Percentiles rank a stretch among this genome's conserved stretches.
These are phyloP conservation scores for Pseudanteris insignis DNA, from an alignment of 2,888 invertebrate species.

Conservation along the genomic window DNA sequence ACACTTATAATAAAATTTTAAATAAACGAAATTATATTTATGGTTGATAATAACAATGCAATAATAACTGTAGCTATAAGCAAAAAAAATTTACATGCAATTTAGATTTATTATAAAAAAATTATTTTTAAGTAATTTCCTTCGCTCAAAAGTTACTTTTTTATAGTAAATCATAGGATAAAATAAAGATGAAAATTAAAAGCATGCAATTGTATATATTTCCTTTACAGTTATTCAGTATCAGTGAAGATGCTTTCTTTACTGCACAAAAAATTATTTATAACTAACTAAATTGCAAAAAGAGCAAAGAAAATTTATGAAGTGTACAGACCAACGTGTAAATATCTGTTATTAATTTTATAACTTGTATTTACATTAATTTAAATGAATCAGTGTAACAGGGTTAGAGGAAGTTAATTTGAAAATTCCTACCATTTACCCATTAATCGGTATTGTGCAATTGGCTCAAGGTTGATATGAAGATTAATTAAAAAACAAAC, in stretches of 20 bases:
- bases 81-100: too few relatives aligned
- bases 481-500: constrained; percentile 26
- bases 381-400: not conserved
- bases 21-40: too few relatives aligned
- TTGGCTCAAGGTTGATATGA: constrained; percentile 57
- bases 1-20: too few relatives aligned
- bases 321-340: too few relatives aligned
- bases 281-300: not conserved
- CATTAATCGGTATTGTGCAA: constrained; percentile 62
- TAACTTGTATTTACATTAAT: constrained; percentile 1
- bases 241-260: not conserved
- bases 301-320: not conserved
- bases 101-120: too few relatives aligned
- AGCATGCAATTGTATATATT: not conserved
- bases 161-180: too few relatives aligned
- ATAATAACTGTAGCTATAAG: too few relatives aligned
- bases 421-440: constrained; percentile 28
- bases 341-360: too few relatives aligned
- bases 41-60: too few relatives aligned
- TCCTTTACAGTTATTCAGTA: not conserved
- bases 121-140: too few relatives aligned
- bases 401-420: constrained; percentile 14
- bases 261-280: not conserved
- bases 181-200: too few relatives aligned
- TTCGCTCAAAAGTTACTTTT: too few relatives aligned